Percentiles rank a stretch among this genome's conserved stretches.
phyloP scores from a whole-genome alignment of 2,797 vertebrate genomes.

The Sciaenops ocellatus region DNA sequence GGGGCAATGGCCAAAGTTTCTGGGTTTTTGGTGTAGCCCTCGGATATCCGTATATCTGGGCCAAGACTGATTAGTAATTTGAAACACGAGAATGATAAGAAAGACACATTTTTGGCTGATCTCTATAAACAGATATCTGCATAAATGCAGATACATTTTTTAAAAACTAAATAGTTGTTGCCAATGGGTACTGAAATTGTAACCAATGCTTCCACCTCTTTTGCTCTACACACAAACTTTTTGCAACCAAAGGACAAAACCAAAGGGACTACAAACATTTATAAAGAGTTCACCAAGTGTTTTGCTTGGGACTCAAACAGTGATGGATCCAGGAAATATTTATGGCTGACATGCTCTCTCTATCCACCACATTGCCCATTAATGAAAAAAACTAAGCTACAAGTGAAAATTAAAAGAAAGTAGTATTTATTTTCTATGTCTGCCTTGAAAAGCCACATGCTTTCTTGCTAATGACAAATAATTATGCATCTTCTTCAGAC shows the following conservation, averaged over 20 bases:
- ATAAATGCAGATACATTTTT: too few relatives aligned
- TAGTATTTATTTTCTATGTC: slow-evolving; percentile 2
- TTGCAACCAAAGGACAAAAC: background rate
- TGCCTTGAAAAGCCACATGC: background rate
- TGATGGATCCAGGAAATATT: background rate
- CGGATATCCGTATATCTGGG: too few relatives aligned
- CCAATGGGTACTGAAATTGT: too few relatives aligned
- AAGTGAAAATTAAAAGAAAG: background rate
- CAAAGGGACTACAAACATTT: background rate
- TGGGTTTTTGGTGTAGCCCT: too few relatives aligned
- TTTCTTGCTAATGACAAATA: slow-evolving; percentile 29
- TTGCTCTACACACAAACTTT: too few relatives aligned
- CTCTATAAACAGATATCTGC: too few relatives aligned
- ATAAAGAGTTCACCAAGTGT: background rate
- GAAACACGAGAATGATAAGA: too few relatives aligned
- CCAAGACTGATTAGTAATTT: too few relatives aligned
- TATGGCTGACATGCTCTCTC: background rate
- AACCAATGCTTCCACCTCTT: background rate
- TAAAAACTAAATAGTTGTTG: too few relatives aligned
- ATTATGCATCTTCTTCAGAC: slow-evolving; percentile 28
- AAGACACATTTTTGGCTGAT: too few relatives aligned
- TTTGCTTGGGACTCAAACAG: background rate
- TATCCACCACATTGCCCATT: background rate
- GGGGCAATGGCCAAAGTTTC: too few relatives aligned
- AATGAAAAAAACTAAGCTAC: background rate